Evolutionary conservation across 2,888 invertebrate genomes (phyloP), one percentile per base, ranked within the genome.

Genomic region (Apamea epomidion): DNA sequence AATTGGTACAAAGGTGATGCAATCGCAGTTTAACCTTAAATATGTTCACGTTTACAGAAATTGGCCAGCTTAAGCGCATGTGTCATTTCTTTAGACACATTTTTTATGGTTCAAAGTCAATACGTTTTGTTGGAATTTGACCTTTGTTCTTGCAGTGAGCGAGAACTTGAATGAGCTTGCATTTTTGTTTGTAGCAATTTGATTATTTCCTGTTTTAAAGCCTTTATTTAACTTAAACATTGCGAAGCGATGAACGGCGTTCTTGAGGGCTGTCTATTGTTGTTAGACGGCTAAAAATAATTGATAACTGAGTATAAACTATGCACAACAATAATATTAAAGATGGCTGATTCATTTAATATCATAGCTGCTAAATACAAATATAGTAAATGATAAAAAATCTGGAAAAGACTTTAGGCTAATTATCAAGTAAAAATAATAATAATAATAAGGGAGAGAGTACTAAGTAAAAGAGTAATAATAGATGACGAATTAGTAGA

Each of bases 121-220:
- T 42, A 37, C 14, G 5, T 54, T n/a, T 60, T 58, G 69, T n/a
- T 45, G 16, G 10, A 65, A 29, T 65, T 29, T 37, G 64, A 45
- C 71, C 65, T 81, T 73, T 18, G 6, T 8, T 32, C n/a, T 21
- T 54, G 12, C 18, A 32, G 0, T 29, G 14, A n/a, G n/a, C n/a
- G n/a, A n/a, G n/a, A 48, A 80, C 18, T 80, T 67, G n/a, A 67
- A 72, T 67, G 37, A 51, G 58, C 48, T 68, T 68, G 42, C 21
- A 51, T 16, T 42, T 71, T 72, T 32, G 32, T 58, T 64, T 54
- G 16, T 67, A 37, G 2, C 14, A 3, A 5, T 32, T 58, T 72
- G 25, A 42, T 37, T 42, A 48, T 67, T 42, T 80, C 60, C 65
- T 16, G 29, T 37, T 25, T 37, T 48, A n/a, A 18, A 64, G 7